Evolutionary conservation across 2,888 invertebrate genomes (phyloP), one percentile per base, ranked within the genome.

Genomic region (Lymantria dispar): DNA sequence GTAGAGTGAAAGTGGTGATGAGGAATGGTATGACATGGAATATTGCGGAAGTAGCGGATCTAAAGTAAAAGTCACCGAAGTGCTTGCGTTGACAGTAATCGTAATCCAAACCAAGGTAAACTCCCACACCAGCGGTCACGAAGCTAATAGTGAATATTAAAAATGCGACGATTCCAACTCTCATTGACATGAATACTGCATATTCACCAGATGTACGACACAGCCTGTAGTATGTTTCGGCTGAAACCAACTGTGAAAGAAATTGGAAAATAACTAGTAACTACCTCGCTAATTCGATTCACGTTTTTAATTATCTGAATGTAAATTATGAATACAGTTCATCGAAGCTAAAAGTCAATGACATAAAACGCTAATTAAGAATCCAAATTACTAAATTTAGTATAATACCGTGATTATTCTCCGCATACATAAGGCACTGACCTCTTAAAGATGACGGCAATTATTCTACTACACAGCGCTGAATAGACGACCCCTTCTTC

Each of bases 161-260:
- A 11, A 94, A 51, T 11, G 94, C 83, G 0, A 93, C 74, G 0
- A 87, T 68, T 0, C 94, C 81, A 0, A 94, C 92, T 11, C 92
- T 70, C 43, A 83, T 74, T 0, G 87, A 84, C 63, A 93, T 86
- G 54, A 92, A 91, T 54, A 86, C 83, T 0, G 87, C 78, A 45
- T 80, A 78, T 13, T 59, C 62, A 0, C 92, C 84, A 0, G 47
- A 0, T 0, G 69, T 3, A 47, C 93, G 86, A 75, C 94, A 94
- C 5, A 94, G 80, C 11, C 95, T 92, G 47, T 92, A 91, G 77
- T 94, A 95, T 68, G 93, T 94, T 73, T 96, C 96, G 0, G 88
- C 80, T 0, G 95, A 93, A n/a, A 94, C 93, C 46, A 87, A 56
- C 90, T 90, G 49, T 22, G 52, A 31, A 43, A 47, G 29, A 44